These are phyloP conservation scores for Drosophila neonasuta DNA, from an alignment of 2,888 invertebrate genomes.

Conservation along the genomic window DNA sequence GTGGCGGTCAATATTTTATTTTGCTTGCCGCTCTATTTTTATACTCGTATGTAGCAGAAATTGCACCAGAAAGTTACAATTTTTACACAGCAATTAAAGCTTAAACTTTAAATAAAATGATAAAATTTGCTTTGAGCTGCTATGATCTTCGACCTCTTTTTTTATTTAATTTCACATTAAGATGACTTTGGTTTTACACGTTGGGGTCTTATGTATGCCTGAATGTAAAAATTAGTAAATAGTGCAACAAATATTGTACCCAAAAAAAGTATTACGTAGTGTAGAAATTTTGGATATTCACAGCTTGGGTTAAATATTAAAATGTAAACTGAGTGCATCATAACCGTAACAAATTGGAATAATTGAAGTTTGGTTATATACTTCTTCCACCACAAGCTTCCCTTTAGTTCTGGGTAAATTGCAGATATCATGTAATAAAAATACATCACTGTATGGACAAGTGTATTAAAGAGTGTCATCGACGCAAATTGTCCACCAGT, in stretches of 20 bases:
- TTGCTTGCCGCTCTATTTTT: no score
- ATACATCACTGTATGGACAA: slow-evolving; percentile 23
- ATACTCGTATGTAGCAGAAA: no score
- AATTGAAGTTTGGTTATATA: slow-evolving; percentile 19
- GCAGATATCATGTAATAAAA: slow-evolving; percentile 22
- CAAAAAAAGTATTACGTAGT: background rate
- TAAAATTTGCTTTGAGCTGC: no score
- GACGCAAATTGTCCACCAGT: slow-evolving; percentile 14
- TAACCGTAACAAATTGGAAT: slow-evolving; percentile 7
- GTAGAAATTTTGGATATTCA: background rate
- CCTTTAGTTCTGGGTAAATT: background rate
- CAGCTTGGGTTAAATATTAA: slow-evolving; percentile 10
- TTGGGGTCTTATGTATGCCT: slow-evolving; percentile 2
- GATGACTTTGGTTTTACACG: background rate
- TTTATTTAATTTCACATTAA: no score
- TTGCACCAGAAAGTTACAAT: no score
- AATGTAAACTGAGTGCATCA: slow-evolving; percentile 4
- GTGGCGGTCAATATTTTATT: no score
- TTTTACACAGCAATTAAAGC: no score
- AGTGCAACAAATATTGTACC: background rate
- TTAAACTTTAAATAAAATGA: no score
- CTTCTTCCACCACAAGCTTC: slow-evolving; percentile 31
- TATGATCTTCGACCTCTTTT: no score
- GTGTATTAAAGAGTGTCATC: slow-evolving; percentile 9
- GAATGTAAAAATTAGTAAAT: slow-evolving; percentile 20